Evolutionary conservation across 2,888 invertebrate species (phyloP).

Genomic region (Malachius bipustulatus): DNA sequence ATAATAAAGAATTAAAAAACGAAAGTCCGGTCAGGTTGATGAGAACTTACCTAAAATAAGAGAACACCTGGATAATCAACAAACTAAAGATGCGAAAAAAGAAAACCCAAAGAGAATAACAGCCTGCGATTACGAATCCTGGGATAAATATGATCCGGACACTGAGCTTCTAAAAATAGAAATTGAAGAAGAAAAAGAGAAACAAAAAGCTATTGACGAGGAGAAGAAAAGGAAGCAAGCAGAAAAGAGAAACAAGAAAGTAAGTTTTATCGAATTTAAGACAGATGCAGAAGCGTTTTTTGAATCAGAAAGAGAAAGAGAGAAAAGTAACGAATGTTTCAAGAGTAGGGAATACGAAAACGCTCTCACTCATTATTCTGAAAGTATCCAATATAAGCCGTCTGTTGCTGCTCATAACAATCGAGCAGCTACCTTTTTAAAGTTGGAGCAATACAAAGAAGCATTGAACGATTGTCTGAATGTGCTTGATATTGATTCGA

Average conservation of each 20-base stretch:
- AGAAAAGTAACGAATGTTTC: constrained; percentile 63
- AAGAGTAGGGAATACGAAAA: constrained; percentile 50
- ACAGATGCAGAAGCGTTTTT: constrained; percentile 32
- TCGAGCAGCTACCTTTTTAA: constrained; percentile 48
- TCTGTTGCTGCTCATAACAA: constrained; percentile 52
- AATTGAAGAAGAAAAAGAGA: constrained; percentile 42
- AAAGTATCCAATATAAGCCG: constrained; percentile 45
- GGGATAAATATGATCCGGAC: constrained; percentile 67
- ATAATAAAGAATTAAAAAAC: constrained; percentile 33
- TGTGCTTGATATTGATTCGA: constrained; percentile 46
- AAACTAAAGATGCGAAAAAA: background rate
- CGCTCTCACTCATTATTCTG: constrained; percentile 51
- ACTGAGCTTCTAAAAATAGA: constrained; percentile 54
- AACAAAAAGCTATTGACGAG: constrained; percentile 30
- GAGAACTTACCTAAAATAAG: background rate
- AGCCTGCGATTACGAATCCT: constrained; percentile 55
- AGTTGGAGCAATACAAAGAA: constrained; percentile 45
- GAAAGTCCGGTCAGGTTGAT: too few relatives aligned
- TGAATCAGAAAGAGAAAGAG: constrained; percentile 38
- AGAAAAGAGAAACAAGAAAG: constrained; percentile 18
- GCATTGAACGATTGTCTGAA: constrained; percentile 50
- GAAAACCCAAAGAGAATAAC: constrained; percentile 37
- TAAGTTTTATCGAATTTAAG: constrained; percentile 28
- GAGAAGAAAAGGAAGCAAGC: constrained; percentile 21
- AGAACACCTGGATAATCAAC: too few relatives aligned